These are phyloP conservation scores for Achlya flavicornis DNA, from an alignment of 2,888 invertebrate genomes.

Conservation along the genomic window DNA sequence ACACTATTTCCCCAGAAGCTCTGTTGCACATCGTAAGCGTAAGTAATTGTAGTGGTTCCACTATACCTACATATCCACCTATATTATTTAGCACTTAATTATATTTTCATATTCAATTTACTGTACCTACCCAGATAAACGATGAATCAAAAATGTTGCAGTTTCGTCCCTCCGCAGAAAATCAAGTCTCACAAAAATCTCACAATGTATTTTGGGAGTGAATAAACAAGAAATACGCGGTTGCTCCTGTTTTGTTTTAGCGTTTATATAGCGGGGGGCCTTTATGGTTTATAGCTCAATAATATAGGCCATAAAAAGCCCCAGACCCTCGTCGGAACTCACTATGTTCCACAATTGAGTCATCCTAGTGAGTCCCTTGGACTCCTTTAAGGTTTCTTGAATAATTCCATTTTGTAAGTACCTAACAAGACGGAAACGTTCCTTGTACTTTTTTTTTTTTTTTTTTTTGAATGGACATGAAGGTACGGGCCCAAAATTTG, in stretches of 20 bases:
- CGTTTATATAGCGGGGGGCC: conserved; percentile 68
- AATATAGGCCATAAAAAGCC: conserved; percentile 72
- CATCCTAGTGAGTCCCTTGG: conserved; percentile 58
- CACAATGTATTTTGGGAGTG: conserved; percentile 58
- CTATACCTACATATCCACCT: too few species aligned
- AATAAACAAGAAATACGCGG: conserved; percentile 71
- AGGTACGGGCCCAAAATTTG: too few species aligned
- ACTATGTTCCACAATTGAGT: conserved; percentile 68
- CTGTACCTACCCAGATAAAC: too few species aligned
- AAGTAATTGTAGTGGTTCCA: too few species aligned
- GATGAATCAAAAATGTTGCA: too few species aligned
- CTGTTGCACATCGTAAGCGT: too few species aligned
- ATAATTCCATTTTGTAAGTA: conserved; percentile 56
- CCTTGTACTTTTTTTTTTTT: too few species aligned
- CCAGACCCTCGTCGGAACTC: conserved; percentile 62
- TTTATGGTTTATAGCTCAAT: conserved; percentile 79
- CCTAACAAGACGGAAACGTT: conserved; percentile 46
- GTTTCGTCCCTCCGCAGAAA: conserved; percentile 37
- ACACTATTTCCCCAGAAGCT: too few species aligned
- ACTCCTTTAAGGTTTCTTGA: conserved; percentile 57
- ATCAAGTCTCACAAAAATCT: conserved; percentile 59
- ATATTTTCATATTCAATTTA: too few species aligned
- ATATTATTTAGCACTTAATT: too few species aligned
- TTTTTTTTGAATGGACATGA: too few species aligned
- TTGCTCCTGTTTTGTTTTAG: conserved; percentile 69